Evolutionary conservation across 1,140 invertebrate species (phyloP), one percentile per base, ranked within the genome.

Genomic region (Aphelinus atriplicis): DNA sequence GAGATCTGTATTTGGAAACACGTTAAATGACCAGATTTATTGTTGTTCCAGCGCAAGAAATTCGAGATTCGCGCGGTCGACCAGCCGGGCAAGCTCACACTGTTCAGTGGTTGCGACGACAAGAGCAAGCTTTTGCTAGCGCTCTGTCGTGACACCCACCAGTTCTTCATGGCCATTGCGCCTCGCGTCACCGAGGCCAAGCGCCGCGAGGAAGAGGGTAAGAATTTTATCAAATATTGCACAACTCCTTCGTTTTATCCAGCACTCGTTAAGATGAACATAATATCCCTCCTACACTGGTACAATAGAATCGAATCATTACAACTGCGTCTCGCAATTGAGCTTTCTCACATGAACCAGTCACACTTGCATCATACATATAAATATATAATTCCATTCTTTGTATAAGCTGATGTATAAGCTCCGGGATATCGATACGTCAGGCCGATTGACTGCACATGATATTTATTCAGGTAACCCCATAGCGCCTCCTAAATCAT

Each of bases 81-180:
- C 80, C 89, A 89, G 78, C 89, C 90, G 67, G 93, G 94, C 77
- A 96, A 97, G 83, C 92, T 97, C 76, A 95, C 95, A 1, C 92
- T 97, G 70, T 98, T 96, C 85, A 95, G 96, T 10, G 93, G 92
- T 42, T 95, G 93, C 82, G 96, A 98, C 87, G 95, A 96, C 80
- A 96, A 97, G 84, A 96, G 96, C 82, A 94, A 97, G 88, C 92
- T 97, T 80, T 88, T 98, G 75, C 90, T 98, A 73, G 92, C 93
- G 10, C 89, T 98, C 42, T 98, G 96, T 87, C 93, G 94, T 80
- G 94, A 95, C 78, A 97, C 96, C 5, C 97, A 98, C 89, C 95
- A 97, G 85, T 98, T 98, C 88, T 95, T 95, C 80, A 95, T 98
- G 95, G 94, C 95, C 82, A 93, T 97, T 81, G 94, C 96, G 69